Conservation (phyloP, 2,113 vertebrate species). For the human (Homo sapiens) region DNA sequence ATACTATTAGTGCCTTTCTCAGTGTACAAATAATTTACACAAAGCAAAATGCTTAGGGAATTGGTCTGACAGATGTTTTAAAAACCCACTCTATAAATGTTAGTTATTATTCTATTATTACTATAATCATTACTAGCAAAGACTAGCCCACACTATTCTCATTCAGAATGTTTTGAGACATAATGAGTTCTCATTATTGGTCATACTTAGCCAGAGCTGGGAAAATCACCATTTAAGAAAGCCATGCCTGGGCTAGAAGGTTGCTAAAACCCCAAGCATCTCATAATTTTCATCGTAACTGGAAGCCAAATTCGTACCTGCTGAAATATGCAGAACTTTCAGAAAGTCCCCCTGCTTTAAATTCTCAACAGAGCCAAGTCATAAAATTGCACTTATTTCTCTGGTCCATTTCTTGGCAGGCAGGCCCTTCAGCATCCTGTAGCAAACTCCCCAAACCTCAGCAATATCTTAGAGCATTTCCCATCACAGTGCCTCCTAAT, state of each 20-base stretch:
- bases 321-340: conserved; percentile 44
- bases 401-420: conserved; percentile 9
- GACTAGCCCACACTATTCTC: not conserved
- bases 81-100: not conserved
- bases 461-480: conserved; percentile 13
- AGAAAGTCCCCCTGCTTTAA: not conserved
- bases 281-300: not conserved
- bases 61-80: not conserved
- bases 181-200: not conserved
- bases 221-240: not conserved
- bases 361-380: conserved; percentile 35
- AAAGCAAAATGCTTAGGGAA: not conserved
- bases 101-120: not conserved
- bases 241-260: not conserved
- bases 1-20: not conserved
- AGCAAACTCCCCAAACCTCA: not conserved
- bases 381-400: conserved; percentile 17
- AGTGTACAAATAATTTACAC: not conserved
- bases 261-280: not conserved
- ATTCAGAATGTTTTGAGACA: not conserved
- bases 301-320: conserved; percentile 42
- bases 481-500: not conserved
- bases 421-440: not conserved
- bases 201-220: not conserved
- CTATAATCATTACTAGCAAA: not conserved